phyloP scores from a whole-genome alignment of 2,113 vertebrate species.

The Sinocyclocheilus maitianheensis region DNA sequence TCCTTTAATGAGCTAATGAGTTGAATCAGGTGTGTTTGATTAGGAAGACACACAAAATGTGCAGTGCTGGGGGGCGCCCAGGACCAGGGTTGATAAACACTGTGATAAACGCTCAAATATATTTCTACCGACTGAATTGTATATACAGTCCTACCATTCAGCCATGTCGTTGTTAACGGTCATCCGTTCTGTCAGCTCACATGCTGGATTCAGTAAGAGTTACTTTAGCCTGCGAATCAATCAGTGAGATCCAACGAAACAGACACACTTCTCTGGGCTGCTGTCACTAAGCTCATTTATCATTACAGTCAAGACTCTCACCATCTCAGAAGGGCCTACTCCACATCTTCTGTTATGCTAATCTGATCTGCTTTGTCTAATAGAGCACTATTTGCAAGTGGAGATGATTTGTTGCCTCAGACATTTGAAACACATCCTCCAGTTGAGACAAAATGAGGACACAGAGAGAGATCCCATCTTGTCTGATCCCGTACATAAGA shows the following conservation, averaged over 20 bases:
- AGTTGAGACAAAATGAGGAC: conserved; percentile 23
- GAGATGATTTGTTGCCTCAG: background rate
- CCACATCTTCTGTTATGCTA: background rate
- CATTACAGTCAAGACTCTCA: background rate
- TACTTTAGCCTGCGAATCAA: conserved; percentile 42
- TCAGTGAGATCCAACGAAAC: conserved; percentile 9
- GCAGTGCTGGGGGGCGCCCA: too few species aligned
- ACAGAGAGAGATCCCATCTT: background rate
- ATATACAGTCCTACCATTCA: background rate
- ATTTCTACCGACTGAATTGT: background rate
- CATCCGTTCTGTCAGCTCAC: conserved; percentile 23
- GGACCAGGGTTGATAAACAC: too few species aligned
- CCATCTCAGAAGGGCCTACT: background rate
- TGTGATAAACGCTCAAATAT: background rate
- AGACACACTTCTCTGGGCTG: background rate
- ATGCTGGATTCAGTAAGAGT: conserved; percentile 38
- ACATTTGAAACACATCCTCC: conserved; percentile 27
- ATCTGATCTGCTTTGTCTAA: background rate
- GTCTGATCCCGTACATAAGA: conserved; percentile 15
- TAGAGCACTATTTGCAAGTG: background rate
- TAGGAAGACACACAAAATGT: too few species aligned
- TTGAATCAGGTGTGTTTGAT: too few species aligned
- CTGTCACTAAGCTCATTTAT: background rate
- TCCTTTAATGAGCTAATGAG: too few species aligned
- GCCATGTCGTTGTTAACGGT: background rate